Evolutionary conservation across 2,888 invertebrate genomes (phyloP), one percentile per base, ranked within the genome.

Genomic region (Drosophila quasianomalipes): DNA sequence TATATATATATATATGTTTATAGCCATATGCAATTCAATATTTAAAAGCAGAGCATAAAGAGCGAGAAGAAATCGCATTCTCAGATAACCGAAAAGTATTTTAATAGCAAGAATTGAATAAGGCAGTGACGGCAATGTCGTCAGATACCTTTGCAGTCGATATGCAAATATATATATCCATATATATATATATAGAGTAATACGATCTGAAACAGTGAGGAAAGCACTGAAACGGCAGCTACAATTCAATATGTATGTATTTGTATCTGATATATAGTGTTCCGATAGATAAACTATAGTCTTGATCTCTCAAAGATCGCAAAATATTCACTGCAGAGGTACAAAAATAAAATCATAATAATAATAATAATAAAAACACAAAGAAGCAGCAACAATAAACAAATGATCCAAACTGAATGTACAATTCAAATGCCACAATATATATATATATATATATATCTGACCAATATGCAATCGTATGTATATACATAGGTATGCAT

Each of bases 391-490:
- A 78, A 74, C 78, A 81, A 76, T 72, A 76, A 76, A 74, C 63
- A 85, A 83, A 81, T 70, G 68, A 73, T 73, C 67, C 69, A 65
- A 87, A 83, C 80, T 82, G 74, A 89, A 86, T 81, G 81, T 82
- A 85, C 81, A 86, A 89, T 89, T 83, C 83, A 70, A 86, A 82
- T 86, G 86, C 89, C 85, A 81, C 84, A 87, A 86, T 84, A 89
- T 88, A 55, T 6, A 33, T 51, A 51, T 26, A 39, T 73, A 65
- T 68, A 70, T 70, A 70, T 69, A 74, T 78, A 89, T 82, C 81
- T 87, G 87, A 87, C 89, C 87, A 89, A 86, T 85, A 85, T 81
- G 82, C 76, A 76, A 82, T 74, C 63, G 55, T 74, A 80, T 78
- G 79, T 60, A 55, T 53, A 47, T 26, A 58, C 10, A 58, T n/a